A percentile compares a stretch with the other conserved stretches of the same genome.
These are phyloP conservation scores for Otus scops DNA, from an alignment of 2,797 vertebrate genomes.

Conservation along the genomic window DNA sequence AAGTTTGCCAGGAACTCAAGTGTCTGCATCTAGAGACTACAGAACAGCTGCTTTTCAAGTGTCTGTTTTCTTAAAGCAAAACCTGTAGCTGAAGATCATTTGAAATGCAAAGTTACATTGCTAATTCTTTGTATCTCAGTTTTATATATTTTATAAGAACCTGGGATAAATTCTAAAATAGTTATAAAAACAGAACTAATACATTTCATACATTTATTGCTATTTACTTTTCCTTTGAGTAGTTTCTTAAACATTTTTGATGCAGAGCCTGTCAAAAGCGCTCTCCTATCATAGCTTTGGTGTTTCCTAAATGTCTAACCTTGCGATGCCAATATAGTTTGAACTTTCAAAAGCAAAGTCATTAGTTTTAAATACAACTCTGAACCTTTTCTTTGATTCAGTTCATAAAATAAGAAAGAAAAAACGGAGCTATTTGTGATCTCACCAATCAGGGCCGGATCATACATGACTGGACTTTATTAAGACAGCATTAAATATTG, in stretches of 20 bases:
- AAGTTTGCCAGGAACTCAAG: conserved; percentile 71
- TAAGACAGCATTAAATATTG: conserved; percentile 37
- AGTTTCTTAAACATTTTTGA: conserved; percentile 62
- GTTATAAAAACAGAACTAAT: conserved; percentile 69
- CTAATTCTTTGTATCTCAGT: conserved; percentile 81
- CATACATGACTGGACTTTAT: conserved; percentile 41
- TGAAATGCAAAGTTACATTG: conserved; percentile 78
- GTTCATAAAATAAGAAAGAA: neutral
- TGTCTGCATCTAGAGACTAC: conserved; percentile 72
- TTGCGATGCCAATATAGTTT: conserved; percentile 72
- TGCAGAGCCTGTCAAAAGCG: conserved; percentile 65
- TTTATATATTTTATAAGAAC: conserved; percentile 84
- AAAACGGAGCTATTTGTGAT: conserved; percentile 52
- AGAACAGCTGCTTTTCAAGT: conserved; percentile 76
- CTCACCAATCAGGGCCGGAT: conserved; percentile 62
- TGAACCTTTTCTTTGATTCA: conserved; percentile 53
- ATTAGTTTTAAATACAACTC: conserved; percentile 18
- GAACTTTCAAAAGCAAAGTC: conserved; percentile 44
- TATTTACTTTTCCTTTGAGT: conserved; percentile 56
- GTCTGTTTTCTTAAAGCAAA: conserved; percentile 79
- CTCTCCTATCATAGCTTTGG: conserved; percentile 69
- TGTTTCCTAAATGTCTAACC: conserved; percentile 74
- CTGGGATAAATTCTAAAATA: conserved; percentile 79
- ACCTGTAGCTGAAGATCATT: conserved; percentile 78
- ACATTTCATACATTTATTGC: conserved; percentile 66